Conservation (phyloP, 2,888 invertebrate genomes). For the Pecten maximus region DNA sequence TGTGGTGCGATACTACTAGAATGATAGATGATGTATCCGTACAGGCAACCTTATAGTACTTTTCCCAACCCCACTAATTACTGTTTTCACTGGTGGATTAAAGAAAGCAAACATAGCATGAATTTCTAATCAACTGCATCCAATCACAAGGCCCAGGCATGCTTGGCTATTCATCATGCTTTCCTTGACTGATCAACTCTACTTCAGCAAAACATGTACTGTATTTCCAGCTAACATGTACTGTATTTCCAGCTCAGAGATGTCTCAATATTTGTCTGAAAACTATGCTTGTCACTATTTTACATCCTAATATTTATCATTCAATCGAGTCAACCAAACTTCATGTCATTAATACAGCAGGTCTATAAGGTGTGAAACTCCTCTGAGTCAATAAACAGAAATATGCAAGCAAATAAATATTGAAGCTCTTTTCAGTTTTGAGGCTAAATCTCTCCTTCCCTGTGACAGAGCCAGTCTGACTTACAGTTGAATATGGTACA, state of each 20-base stretch:
- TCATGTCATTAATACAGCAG: not conserved
- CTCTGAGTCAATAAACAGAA: not conserved
- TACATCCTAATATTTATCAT: not conserved
- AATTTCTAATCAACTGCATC: slow-evolving; percentile 20
- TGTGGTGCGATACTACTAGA: not conserved
- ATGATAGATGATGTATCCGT: not conserved
- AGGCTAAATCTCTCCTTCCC: not conserved
- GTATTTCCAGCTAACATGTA: too few species aligned
- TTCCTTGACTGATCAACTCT: not conserved
- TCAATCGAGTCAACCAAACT: not conserved
- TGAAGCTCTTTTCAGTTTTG: not conserved
- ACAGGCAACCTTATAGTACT: not conserved
- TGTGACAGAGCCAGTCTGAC: not conserved
- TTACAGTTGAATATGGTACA: not conserved
- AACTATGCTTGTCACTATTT: not conserved
- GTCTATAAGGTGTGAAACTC: not conserved
- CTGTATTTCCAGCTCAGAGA: not conserved
- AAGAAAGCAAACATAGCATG: not conserved
- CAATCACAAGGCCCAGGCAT: not conserved
- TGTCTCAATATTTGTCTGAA: not conserved
- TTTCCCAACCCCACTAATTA: not conserved
- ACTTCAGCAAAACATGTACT: not conserved
- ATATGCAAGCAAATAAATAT: too few species aligned
- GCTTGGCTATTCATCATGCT: not conserved
- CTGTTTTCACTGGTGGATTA: slow-evolving; percentile 1